Evolutionary conservation across 1,140 invertebrate genomes (phyloP).

Genomic region (Drosophila asahinai): DNA sequence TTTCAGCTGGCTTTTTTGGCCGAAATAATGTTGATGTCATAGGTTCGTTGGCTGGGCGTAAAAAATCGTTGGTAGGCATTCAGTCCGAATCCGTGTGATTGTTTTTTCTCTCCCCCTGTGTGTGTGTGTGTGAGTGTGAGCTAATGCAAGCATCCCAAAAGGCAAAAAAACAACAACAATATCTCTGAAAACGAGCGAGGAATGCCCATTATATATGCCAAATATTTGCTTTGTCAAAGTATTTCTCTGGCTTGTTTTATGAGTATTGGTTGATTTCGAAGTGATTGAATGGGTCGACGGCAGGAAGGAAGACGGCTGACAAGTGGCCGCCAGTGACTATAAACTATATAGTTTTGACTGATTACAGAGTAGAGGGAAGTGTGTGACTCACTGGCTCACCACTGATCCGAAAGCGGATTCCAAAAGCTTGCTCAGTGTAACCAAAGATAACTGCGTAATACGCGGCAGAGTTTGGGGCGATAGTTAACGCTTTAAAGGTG

Average conservation of each 20-base stretch:
- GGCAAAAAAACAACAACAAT: slow-evolving; percentile 43
- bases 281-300: slow-evolving; percentile 36
- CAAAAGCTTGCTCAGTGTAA: slow-evolving; percentile 9
- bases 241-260: slow-evolving; percentile 58
- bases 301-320: slow-evolving; percentile 12
- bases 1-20: slow-evolving; percentile 51
- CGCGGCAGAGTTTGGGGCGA: background rate
- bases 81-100: slow-evolving; percentile 33
- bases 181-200: slow-evolving; percentile 38
- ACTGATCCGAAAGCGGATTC: slow-evolving; percentile 2
- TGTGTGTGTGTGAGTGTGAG: slow-evolving; percentile 33
- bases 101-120: slow-evolving; percentile 27
- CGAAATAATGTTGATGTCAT: slow-evolving; percentile 74
- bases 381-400: slow-evolving; percentile 9
- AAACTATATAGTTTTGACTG: slow-evolving; percentile 38
- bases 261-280: slow-evolving; percentile 50
- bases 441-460: slow-evolving; percentile 43
- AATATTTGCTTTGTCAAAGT: slow-evolving; percentile 65
- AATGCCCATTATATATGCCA: slow-evolving; percentile 65
- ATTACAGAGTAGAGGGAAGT: slow-evolving; percentile 11
- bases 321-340: slow-evolving; percentile 12
- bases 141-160: slow-evolving; percentile 66
- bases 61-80: slow-evolving; percentile 68
- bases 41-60: slow-evolving; percentile 55
- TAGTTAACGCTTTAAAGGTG: background rate